Percentiles rank a stretch among this genome's conserved stretches.
These are phyloP conservation scores for Origma solitaria DNA, from an alignment of 2,113 vertebrate species.

Conservation along the genomic window DNA sequence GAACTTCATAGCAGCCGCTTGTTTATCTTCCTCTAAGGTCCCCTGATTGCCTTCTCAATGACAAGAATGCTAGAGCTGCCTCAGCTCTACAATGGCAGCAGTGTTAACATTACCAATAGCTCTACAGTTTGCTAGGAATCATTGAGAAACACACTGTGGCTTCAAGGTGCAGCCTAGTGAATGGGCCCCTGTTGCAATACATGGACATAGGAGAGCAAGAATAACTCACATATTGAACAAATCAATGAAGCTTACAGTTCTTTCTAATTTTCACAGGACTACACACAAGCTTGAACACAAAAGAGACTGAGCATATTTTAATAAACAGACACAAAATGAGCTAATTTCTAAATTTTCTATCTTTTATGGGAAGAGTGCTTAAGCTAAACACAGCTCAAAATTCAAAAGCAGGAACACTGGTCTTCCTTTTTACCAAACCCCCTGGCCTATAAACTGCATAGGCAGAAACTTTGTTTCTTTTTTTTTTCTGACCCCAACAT, in stretches of 20 bases:
- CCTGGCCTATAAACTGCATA: neutral
- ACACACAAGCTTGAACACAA: neutral
- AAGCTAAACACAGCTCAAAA: neutral
- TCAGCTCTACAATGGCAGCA: neutral
- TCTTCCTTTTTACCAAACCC: neutral
- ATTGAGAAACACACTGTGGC: neutral
- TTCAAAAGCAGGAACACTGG: neutral
- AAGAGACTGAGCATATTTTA: neutral
- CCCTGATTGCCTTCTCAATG: neutral
- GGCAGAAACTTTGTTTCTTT: neutral
- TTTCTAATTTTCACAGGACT: neutral
- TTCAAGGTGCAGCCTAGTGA: neutral
- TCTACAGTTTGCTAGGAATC: neutral
- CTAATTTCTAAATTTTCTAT: neutral
- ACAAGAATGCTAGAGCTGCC: neutral
- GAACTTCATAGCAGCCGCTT: neutral
- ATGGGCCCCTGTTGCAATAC: neutral
- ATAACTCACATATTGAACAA: neutral
- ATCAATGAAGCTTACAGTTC: neutral
- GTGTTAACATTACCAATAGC: neutral
- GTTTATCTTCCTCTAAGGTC: neutral
- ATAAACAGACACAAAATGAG: neutral
- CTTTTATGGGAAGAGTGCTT: neutral
- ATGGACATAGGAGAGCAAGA: neutral
- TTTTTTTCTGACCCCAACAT: neutral